Percentiles rank a stretch among this genome's conserved stretches.
phyloP scores from a whole-genome alignment of 1,140 invertebrate species.

The Aphidius ervi region DNA sequence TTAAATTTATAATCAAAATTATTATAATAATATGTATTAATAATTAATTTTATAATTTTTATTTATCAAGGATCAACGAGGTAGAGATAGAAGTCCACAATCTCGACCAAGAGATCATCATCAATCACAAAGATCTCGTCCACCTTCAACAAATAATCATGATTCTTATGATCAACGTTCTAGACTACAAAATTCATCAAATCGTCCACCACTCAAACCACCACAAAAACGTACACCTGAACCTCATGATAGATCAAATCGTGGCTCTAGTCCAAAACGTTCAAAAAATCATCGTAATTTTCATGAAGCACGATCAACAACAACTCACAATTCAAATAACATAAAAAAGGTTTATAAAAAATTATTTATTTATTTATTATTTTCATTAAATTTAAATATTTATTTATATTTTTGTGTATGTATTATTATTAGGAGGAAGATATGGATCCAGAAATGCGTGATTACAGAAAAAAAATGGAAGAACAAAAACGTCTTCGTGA shows the following conservation, averaged over 20 bases:
- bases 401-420: slow-evolving; percentile 17
- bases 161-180: slow-evolving; percentile 35
- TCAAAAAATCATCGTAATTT: slow-evolving; percentile 31
- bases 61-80: slow-evolving; percentile 28
- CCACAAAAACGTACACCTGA: slow-evolving; percentile 33
- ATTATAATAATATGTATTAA: slow-evolving; percentile 9
- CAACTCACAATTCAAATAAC: slow-evolving; percentile 9
- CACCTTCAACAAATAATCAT: slow-evolving; percentile 22
- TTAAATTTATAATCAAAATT: not conserved
- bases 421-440: slow-evolving; percentile 41
- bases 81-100: slow-evolving; percentile 42
- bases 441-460: slow-evolving; percentile 61
- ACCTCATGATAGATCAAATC: slow-evolving; percentile 19
- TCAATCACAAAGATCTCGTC: slow-evolving; percentile 28
- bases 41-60: slow-evolving; percentile 9
- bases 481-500: slow-evolving; percentile 62
- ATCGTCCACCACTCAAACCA: slow-evolving; percentile 25
- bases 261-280: slow-evolving; percentile 32
- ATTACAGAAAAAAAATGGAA: slow-evolving; percentile 62
- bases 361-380: slow-evolving; percentile 20
- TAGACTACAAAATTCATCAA: slow-evolving; percentile 20
- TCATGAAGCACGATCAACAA: slow-evolving; percentile 29
- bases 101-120: slow-evolving; percentile 31
- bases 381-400: slow-evolving; percentile 13
- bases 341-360: slow-evolving; percentile 31